A percentile compares a stretch with the other conserved stretches of the same genome.
Evolutionary conservation across 2,888 invertebrate species (phyloP).

Genomic region (Drosophila neutralis): DNA sequence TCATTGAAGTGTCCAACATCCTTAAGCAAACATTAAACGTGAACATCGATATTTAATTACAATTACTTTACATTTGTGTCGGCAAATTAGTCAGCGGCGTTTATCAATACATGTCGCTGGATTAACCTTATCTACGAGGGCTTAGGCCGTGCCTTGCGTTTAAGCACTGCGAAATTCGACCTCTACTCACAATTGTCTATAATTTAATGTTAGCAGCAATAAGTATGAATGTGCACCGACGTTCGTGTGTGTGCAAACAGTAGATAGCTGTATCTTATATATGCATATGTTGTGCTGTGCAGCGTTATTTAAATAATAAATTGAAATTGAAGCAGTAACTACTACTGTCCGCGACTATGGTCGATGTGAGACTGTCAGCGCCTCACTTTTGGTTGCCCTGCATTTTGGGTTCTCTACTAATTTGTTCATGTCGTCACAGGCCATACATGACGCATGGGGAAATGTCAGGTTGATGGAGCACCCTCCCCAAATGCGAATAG

Average conservation of each 20-base stretch:
- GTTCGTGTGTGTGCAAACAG: conserved; percentile 14
- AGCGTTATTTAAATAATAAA: conserved; percentile 46
- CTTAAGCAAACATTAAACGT: conserved; percentile 23
- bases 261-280: conserved; percentile 19
- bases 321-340: conserved; percentile 47
- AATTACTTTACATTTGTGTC: background rate
- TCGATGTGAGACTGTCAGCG: conserved; percentile 64
- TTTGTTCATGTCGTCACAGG: conserved; percentile 61
- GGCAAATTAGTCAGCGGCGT: conserved; percentile 4
- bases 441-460: conserved; percentile 59
- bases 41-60: conserved; percentile 13
- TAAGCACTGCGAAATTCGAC: conserved; percentile 44
- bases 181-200: conserved; percentile 76
- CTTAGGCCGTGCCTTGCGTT: conserved; percentile 26
- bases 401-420: conserved; percentile 17
- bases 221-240: conserved; percentile 11
- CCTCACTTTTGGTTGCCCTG: conserved; percentile 23
- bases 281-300: conserved; percentile 22
- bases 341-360: conserved; percentile 66
- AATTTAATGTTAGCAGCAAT: conserved; percentile 68
- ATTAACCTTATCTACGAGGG: conserved; percentile 12
- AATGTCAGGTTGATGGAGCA: conserved; percentile 45
- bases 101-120: conserved; percentile 12
- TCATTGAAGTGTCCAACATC: conserved; percentile 31
- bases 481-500: background rate